Percentiles rank a stretch among this genome's conserved stretches.
phyloP scores from a whole-genome alignment of 2,113 vertebrate species.

The Hemibagrus wyckioides region DNA sequence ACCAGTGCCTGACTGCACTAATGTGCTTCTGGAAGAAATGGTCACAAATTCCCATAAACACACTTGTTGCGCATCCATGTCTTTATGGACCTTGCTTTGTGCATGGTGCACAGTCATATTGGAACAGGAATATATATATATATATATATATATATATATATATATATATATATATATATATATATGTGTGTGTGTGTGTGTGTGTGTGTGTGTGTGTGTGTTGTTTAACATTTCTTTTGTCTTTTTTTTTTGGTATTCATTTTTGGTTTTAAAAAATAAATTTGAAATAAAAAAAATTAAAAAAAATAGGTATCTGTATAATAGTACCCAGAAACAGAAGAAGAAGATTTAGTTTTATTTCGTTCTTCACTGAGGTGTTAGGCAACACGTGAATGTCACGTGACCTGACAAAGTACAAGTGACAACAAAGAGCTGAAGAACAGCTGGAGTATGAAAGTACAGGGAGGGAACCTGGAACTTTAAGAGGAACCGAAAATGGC shows the following conservation, averaged over 20 bases:
- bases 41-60: too few species aligned
- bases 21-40: too few species aligned
- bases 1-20: too few species aligned
- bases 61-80: too few species aligned
- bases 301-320: neutral
- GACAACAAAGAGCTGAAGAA: neutral
- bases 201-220: neutral
- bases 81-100: too few species aligned
- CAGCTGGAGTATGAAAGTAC: neutral
- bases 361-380: neutral
- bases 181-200: too few species aligned
- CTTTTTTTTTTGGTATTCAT: neutral
- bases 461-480: neutral
- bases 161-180: too few species aligned
- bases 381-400: neutral
- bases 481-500: neutral
- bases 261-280: neutral
- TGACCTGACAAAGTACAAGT: slow-evolving; percentile 11
- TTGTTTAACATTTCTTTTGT: neutral
- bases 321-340: neutral
- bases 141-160: too few species aligned
- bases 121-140: too few species aligned
- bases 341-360: neutral
- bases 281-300: neutral
- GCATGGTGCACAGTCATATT: too few species aligned